Percentiles rank a stretch among this genome's conserved stretches.
Conservation (phyloP, 2,113 vertebrate genomes). For the Corythornis vintsioides region DNA sequence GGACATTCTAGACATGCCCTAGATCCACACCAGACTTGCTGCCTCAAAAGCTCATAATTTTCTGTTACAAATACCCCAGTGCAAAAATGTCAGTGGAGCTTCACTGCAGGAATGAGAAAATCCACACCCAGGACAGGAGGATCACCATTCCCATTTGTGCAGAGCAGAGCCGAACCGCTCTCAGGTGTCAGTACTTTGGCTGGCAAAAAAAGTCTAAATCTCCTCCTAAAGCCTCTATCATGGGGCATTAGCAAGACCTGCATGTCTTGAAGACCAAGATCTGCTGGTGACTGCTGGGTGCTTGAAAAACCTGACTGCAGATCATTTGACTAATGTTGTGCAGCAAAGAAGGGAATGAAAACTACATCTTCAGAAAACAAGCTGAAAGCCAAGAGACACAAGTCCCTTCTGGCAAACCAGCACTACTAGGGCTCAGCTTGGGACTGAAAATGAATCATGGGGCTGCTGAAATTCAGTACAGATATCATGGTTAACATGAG, state of each 20-base stretch:
- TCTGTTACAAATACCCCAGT: not conserved
- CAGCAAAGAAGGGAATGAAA: not conserved
- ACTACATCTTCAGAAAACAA: not conserved
- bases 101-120: not conserved
- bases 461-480: not conserved
- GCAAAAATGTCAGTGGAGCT: not conserved
- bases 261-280: not conserved
- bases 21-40: not conserved
- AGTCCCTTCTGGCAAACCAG: not conserved
- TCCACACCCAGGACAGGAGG: not conserved
- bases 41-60: not conserved
- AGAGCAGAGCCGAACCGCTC: not conserved
- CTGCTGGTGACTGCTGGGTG: not conserved
- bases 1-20: not conserved
- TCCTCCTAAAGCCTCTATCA: not conserved
- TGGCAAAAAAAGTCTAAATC: not conserved
- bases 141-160: not conserved
- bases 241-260: not conserved
- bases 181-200: not conserved
- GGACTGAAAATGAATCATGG: not conserved
- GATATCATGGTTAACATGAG: not conserved
- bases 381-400: not conserved
- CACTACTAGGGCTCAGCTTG: not conserved
- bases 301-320: constrained; percentile 10
- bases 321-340: not conserved